Evolutionary conservation across 2,113 vertebrate species (phyloP).

Genomic region (Bubalus kerabau): DNA sequence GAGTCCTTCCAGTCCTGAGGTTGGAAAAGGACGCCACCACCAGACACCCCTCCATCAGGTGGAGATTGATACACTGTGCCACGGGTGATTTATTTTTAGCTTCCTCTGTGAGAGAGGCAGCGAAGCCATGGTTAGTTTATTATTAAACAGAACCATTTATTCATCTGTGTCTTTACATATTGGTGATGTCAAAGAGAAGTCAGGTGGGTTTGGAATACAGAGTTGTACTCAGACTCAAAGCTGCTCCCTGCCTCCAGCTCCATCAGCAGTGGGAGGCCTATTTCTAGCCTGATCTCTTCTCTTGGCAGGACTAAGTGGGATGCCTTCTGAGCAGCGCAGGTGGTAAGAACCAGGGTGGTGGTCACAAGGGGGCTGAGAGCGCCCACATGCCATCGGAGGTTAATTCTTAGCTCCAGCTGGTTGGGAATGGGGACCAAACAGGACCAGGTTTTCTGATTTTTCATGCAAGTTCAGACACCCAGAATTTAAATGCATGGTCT

Average conservation of each 20-base stretch:
- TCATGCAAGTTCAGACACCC: no score
- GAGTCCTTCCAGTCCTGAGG: not conserved
- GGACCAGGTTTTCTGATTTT: not conserved
- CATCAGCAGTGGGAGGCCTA: rapidly evolving
- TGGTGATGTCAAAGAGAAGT: not conserved
- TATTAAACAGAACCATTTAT: not conserved
- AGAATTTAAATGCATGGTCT: not conserved
- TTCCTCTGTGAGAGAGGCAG: not conserved
- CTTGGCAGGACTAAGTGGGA: not conserved
- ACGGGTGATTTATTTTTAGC: not conserved
- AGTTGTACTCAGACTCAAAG: not conserved
- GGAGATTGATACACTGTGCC: not conserved
- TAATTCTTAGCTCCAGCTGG: not conserved
- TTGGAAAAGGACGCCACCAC: not conserved
- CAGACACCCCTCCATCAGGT: not conserved
- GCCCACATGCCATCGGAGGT: rapidly evolving
- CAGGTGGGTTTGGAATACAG: not conserved
- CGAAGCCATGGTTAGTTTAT: not conserved
- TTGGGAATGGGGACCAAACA: rapidly evolving
- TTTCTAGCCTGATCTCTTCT: not conserved
- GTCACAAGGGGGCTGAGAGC: rapidly evolving
- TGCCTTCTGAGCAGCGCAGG: not conserved
- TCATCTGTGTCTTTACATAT: not conserved
- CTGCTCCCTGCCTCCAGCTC: not conserved
- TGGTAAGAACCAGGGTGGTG: rapidly evolving